Conservation (phyloP, 2,113 vertebrate species). For the Petromus typicus region DNA sequence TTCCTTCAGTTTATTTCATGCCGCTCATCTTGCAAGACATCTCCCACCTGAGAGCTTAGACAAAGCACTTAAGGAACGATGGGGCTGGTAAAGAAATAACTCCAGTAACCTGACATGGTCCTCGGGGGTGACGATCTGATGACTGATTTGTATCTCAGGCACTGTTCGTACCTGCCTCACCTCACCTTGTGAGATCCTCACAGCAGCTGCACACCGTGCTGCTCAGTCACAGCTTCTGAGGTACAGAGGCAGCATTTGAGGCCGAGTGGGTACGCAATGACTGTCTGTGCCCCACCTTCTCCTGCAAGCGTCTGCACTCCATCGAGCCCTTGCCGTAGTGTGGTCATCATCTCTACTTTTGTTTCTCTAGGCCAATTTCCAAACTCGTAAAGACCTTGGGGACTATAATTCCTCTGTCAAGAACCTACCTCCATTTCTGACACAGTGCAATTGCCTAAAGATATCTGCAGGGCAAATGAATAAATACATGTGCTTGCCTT, state of each 20-base stretch:
- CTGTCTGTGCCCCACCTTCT: not conserved
- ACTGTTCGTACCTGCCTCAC: not conserved
- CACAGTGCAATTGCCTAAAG: not conserved
- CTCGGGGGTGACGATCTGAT: not conserved
- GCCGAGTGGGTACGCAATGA: not conserved
- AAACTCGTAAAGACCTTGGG: not conserved
- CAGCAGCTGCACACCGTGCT: too few relatives aligned
- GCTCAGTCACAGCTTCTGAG: not conserved
- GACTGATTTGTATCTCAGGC: not conserved
- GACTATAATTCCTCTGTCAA: not conserved
- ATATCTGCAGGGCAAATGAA: not conserved
- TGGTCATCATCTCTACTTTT: not conserved
- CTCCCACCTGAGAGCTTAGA: not conserved
- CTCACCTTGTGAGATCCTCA: not conserved
- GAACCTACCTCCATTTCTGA: not conserved
- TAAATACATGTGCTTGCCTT: not conserved
- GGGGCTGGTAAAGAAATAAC: not conserved
- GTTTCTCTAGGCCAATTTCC: not conserved
- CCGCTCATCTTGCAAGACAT: not conserved
- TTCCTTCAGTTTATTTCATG: not conserved
- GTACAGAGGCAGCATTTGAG: not conserved
- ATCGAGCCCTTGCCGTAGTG: not conserved
- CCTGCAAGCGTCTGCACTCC: not conserved
- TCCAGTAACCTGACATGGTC: not conserved
- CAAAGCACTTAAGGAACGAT: constrained; percentile 2